These are phyloP conservation scores for Macropus fuliginosus DNA, from an alignment of 2,797 vertebrate species.

Conservation along the genomic window DNA sequence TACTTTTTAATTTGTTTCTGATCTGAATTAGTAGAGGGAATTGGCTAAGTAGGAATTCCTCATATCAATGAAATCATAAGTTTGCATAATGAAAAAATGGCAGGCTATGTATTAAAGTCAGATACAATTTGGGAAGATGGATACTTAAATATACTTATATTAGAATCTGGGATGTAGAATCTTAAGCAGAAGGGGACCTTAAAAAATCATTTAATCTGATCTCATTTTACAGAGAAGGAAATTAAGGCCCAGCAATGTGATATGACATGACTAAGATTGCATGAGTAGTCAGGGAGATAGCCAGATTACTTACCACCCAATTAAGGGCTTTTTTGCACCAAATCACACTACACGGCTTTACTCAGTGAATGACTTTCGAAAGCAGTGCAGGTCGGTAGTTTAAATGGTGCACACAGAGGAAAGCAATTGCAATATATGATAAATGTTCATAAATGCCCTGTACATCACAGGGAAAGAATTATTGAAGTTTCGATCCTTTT, in stretches of 20 bases:
- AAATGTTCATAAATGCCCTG: constrained; percentile 19
- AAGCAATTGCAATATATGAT: background rate
- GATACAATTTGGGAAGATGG: background rate
- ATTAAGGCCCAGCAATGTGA: background rate
- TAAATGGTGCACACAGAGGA: constrained; percentile 27
- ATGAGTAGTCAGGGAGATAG: background rate
- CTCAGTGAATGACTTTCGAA: background rate
- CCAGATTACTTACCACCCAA: background rate
- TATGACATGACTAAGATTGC: background rate
- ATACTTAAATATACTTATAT: background rate
- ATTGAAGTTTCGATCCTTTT: background rate
- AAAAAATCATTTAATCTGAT: background rate
- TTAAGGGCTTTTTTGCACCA: background rate
- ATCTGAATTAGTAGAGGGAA: background rate
- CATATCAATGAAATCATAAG: background rate
- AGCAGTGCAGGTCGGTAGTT: background rate
- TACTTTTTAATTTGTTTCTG: background rate
- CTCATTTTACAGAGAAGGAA: background rate
- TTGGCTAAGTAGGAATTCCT: background rate
- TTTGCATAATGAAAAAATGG: background rate
- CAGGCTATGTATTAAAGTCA: background rate
- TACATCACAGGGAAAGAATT: background rate
- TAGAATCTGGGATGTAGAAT: background rate
- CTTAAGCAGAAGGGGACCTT: background rate
- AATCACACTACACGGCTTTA: background rate